Base-by-base conservation (phyloP, 1,140 invertebrate species). In the Caenorhabditis remanei region DNA sequence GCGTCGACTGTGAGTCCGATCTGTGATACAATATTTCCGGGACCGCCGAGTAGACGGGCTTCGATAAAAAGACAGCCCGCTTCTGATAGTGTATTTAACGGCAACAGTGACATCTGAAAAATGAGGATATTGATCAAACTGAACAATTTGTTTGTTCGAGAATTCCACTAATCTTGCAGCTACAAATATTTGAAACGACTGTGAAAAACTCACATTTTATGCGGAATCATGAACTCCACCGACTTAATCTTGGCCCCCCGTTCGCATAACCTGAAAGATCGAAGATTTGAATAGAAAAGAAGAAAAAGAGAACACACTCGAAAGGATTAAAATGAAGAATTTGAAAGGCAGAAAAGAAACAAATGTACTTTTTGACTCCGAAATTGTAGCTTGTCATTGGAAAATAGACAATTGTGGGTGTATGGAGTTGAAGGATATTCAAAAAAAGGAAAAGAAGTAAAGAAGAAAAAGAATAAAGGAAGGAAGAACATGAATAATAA, bases 91-190 rank as follows among this genome's bases (percentile, higher is more conserved):
- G 86, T 79, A 43, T 87, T 71, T 71, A 87, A 16, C 24, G 86
- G 86, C 46, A 87, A n/a, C n/a, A 87, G 86, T 41, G 86, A 87
- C 86, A 87, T 87, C 58, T 84, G 55, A 11, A 63, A 84, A 58
- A 16, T 24, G 14, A 24, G 56, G 4, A 4, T 32, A 46, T 46
- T 41, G 9, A 2, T 19, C 40, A 32, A 32, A 32, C 32, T 32
- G 32, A 32, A 32, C 0, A 32, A 32, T 32, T 0, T 32, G 2
- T 32, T 32, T 32, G 0, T 32, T 32, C 32, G 32, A 32, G 32
- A 32, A 32, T 40, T 61, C n/a, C 13, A 13, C 6, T 11, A 21
- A 67, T 41, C 6, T 71, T 46, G 19, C 1, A 21, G 56, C 6
- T n/a, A 58, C 4, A n/a, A 8, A 58, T 9, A 21, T n/a, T 6